phyloP scores from a whole-genome alignment of 1,140 invertebrate species.

The Macrosteles quadrilineatus region DNA sequence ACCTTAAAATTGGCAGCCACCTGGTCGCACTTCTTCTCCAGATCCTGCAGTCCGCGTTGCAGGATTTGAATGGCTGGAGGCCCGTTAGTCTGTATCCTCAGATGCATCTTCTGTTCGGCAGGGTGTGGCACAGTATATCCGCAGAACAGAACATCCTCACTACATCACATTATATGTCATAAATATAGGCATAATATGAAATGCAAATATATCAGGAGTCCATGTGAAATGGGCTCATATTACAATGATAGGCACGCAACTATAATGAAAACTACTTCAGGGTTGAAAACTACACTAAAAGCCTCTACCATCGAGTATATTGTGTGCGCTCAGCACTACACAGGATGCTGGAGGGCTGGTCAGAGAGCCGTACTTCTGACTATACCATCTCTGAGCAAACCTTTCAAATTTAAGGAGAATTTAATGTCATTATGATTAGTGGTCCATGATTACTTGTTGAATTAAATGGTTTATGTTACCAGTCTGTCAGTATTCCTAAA shows the following conservation, averaged over 20 bases:
- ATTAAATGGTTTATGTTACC: too few relatives aligned
- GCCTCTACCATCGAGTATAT: not conserved
- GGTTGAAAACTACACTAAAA: not conserved
- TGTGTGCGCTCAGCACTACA: not conserved
- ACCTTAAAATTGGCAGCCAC: constrained; percentile 62
- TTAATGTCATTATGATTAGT: too few relatives aligned
- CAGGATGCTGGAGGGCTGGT: not conserved
- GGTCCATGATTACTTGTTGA: too few relatives aligned
- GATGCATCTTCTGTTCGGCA: constrained; percentile 83
- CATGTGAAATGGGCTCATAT: not conserved
- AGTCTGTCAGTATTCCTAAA: too few relatives aligned
- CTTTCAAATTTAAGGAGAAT: too few relatives aligned
- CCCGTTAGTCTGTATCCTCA: constrained; percentile 78
- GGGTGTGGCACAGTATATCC: constrained; percentile 90
- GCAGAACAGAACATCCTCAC: constrained; percentile 84
- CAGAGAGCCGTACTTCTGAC: not conserved
- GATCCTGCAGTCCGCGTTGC: constrained; percentile 68
- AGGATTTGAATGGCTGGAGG: constrained; percentile 66
- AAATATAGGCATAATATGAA: constrained; percentile 45
- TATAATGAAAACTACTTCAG: not conserved
- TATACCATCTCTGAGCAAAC: too few relatives aligned
- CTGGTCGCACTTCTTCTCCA: constrained; percentile 72
- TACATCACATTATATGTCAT: too few relatives aligned
- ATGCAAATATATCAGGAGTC: not conserved
- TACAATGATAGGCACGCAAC: not conserved